phyloP scores from a whole-genome alignment of 2,797 vertebrate genomes.

The Chelonia mydas region DNA sequence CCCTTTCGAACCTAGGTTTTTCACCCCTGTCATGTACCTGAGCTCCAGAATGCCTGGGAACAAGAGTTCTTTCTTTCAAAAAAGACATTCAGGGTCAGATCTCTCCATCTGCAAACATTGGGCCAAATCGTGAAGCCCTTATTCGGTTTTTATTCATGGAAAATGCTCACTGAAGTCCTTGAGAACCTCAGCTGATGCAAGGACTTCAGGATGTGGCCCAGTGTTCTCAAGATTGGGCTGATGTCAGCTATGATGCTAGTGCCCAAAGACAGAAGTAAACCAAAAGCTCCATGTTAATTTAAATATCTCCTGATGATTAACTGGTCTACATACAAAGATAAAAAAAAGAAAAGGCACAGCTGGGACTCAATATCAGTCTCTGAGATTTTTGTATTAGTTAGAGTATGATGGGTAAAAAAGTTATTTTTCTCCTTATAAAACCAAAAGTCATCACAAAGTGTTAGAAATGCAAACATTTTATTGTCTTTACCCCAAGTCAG shows the following conservation, averaged over 20 bases:
- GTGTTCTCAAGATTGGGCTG: neutral
- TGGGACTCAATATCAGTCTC: neutral
- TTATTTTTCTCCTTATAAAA: neutral
- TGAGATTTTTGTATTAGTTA: neutral
- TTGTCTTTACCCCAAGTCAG: neutral
- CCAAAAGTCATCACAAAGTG: neutral
- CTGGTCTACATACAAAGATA: fast-evolving
- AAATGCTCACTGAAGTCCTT: neutral
- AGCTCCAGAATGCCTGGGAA: neutral
- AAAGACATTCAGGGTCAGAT: neutral
- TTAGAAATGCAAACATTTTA: neutral
- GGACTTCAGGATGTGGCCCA: neutral
- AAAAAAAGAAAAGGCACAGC: neutral
- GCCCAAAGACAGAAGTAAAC: neutral
- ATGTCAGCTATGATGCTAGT: neutral
- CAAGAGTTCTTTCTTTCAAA: neutral
- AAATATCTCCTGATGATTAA: neutral
- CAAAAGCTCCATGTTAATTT: neutral
- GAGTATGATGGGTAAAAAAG: neutral
- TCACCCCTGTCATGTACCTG: neutral
- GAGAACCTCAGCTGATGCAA: neutral
- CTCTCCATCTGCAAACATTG: neutral
- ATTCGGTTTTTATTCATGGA: neutral
- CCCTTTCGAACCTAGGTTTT: neutral
- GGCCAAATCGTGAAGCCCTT: neutral